Evolutionary conservation across 2,113 vertebrate genomes (phyloP).

Genomic region (Phodopus roborovskii): DNA sequence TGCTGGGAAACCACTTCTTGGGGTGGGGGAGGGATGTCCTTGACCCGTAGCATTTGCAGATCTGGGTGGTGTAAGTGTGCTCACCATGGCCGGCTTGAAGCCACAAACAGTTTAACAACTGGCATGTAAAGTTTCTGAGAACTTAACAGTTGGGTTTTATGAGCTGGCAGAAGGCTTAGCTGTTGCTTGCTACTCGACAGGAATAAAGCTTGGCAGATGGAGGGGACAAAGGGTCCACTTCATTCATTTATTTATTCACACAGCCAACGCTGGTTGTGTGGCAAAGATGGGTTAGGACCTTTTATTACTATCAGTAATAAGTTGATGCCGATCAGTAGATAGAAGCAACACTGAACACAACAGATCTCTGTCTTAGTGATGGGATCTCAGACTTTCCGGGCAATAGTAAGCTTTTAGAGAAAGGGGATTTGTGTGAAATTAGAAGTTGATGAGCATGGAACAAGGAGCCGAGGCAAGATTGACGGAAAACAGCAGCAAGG

Average conservation of each 20-base stretch:
- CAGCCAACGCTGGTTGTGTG: neutral
- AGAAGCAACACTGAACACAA: neutral
- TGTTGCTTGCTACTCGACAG: neutral
- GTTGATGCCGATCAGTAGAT: neutral
- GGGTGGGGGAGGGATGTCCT: neutral
- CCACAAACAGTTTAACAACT: slow-evolving; percentile 24
- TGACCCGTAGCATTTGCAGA: slow-evolving; percentile 7
- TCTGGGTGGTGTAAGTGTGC: slow-evolving; percentile 1
- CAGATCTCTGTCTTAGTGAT: neutral
- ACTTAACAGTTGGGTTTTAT: neutral
- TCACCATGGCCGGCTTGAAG: slow-evolving; percentile 15
- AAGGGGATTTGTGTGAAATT: neutral
- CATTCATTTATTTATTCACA: neutral
- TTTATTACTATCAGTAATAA: no score
- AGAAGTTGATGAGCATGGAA: neutral
- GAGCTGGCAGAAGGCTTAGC: neutral
- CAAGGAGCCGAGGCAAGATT: neutral
- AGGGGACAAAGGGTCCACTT: neutral
- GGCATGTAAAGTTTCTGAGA: slow-evolving; percentile 24
- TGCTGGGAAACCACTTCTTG: slow-evolving; percentile 10
- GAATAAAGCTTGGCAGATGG: neutral
- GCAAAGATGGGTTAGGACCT: neutral
- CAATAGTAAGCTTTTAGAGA: neutral
- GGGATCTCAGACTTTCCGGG: neutral
- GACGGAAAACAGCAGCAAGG: neutral